These are phyloP conservation scores for Ctenochaetus hawaiiensis DNA, from an alignment of 2,797 vertebrate species.

Conservation along the genomic window DNA sequence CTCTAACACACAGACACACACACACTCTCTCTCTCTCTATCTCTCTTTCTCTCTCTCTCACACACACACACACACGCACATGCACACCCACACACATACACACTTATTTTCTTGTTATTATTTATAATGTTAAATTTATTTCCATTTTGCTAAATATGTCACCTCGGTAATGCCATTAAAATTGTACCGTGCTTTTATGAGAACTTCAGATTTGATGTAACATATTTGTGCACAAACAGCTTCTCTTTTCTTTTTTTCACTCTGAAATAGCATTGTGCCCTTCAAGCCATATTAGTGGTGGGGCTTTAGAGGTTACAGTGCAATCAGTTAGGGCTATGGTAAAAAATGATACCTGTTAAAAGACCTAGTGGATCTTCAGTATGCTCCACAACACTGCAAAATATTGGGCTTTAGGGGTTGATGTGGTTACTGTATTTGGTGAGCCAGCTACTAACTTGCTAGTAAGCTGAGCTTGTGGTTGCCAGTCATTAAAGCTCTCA, in stretches of 20 bases:
- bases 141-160: neutral
- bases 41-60: neutral
- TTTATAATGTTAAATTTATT: neutral
- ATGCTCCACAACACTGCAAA: no score
- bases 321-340: no score
- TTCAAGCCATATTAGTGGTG: neutral
- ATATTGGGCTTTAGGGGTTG: no score
- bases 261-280: neutral
- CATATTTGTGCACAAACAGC: neutral
- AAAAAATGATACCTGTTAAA: no score
- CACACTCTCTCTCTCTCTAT: neutral
- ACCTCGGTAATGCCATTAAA: conserved; percentile 14
- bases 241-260: neutral
- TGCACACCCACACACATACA: neutral
- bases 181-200: neutral
- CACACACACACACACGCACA: neutral
- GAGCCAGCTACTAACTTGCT: no score
- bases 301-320: neutral
- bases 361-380: no score
- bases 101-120: neutral
- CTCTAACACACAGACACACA: neutral
- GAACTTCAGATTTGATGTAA: conserved; percentile 1
- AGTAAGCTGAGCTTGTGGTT: no score
- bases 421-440: no score
- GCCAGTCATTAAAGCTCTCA: no score